Conservation (phyloP, 2,113 vertebrate genomes). For the Entelurus aequoreus region DNA sequence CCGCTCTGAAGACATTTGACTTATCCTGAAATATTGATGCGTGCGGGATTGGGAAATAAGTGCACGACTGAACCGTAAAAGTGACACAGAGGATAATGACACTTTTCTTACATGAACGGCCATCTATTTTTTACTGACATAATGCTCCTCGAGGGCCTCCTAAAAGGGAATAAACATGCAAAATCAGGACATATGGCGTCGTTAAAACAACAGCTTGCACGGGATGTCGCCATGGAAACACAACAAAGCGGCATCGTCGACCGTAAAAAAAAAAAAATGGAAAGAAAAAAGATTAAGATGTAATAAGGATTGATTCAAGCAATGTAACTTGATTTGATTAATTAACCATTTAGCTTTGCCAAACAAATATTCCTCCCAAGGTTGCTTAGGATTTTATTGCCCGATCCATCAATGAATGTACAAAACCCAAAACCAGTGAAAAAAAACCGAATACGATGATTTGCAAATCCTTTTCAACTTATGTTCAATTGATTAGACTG, state of each 20-base stretch:
- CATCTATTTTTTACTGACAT: conserved; percentile 27
- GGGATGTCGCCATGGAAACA: conserved; percentile 26
- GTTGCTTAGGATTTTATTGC: neutral
- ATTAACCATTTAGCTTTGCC: conserved; percentile 8
- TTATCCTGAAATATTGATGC: conserved; percentile 58
- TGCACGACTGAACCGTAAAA: conserved; percentile 31
- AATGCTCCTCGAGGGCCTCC: neutral
- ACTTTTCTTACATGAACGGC: conserved; percentile 3
- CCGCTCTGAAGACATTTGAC: conserved; percentile 51
- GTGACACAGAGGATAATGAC: conserved; percentile 12
- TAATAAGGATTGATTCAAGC: neutral
- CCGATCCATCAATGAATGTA: neutral
- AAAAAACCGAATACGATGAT: too few species aligned
- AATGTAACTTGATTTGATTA: neutral
- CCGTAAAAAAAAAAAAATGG: conserved; percentile 14
- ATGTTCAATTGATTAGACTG: too few species aligned
- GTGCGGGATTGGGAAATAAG: conserved; percentile 35
- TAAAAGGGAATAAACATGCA: conserved; percentile 3
- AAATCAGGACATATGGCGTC: conserved; percentile 9
- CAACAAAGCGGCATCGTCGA: conserved; percentile 31
- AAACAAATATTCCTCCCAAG: conserved; percentile 5
- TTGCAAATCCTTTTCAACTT: too few species aligned
- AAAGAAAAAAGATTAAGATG: conserved; percentile 34
- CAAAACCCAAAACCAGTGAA: too few species aligned
- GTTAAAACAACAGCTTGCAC: conserved; percentile 28